Percentiles rank a stretch among this genome's conserved stretches.
Conservation (phyloP, 2,888 invertebrate species). For the Sinhomidia bicolor region DNA sequence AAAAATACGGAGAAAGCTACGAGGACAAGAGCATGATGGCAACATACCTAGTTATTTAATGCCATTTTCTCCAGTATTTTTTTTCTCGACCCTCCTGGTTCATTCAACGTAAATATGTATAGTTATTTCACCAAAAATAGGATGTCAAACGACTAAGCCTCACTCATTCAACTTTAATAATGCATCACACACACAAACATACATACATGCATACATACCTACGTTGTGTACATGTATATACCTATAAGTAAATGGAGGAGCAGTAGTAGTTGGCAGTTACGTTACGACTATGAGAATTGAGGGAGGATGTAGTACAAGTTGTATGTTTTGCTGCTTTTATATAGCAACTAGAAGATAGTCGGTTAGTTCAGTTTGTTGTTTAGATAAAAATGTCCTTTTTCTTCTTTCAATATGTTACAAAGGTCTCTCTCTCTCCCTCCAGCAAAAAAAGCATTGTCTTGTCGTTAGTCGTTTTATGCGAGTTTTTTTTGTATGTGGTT, state of each 20-base stretch:
- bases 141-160: slow-evolving; percentile 64
- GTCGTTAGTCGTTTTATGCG: not conserved
- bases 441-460: not conserved
- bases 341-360: not conserved
- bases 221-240: no score
- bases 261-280: no score
- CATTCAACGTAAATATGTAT: not conserved
- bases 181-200: slow-evolving; percentile 46
- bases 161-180: slow-evolving; percentile 61
- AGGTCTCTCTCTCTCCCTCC: no score
- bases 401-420: slow-evolving; percentile 47
- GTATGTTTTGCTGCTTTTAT: not conserved
- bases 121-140: slow-evolving; percentile 58
- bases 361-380: slow-evolving; percentile 14
- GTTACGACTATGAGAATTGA: not conserved
- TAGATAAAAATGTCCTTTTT: slow-evolving; percentile 24
- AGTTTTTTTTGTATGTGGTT: slow-evolving; percentile 27
- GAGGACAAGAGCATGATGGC: not conserved
- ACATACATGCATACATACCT: no score
- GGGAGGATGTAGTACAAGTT: not conserved
- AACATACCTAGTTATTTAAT: slow-evolving; percentile 25
- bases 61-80: slow-evolving; percentile 12
- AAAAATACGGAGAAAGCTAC: not conserved
- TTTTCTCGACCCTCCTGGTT: not conserved
- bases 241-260: no score